Conservation (phyloP, 2,888 invertebrate species). For the Hydropsyche betteni region DNA sequence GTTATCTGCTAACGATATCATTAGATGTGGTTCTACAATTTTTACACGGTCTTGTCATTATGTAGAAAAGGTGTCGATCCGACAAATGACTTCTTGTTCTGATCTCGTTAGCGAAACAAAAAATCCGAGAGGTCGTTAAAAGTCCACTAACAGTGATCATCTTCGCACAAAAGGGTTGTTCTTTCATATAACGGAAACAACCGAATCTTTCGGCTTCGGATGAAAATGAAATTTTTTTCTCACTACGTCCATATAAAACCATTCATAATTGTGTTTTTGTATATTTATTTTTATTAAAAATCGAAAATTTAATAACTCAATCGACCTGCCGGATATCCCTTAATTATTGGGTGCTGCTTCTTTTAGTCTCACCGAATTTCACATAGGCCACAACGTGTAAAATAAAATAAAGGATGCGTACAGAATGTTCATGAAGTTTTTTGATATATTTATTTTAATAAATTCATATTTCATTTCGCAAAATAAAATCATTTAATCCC, state of each 20-base stretch:
- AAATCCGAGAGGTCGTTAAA: not conserved
- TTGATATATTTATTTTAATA: too few species aligned
- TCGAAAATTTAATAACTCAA: constrained; percentile 45
- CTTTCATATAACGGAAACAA: not conserved
- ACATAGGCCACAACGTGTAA: constrained; percentile 28
- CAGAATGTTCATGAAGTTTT: not conserved
- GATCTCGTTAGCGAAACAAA: constrained; percentile 45
- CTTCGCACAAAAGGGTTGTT: constrained; percentile 16
- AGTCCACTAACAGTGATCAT: not conserved
- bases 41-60: constrained; percentile 43
- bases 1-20: constrained; percentile 40
- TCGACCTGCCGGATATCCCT: constrained; percentile 48
- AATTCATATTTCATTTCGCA: too few species aligned
- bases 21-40: constrained; percentile 34
- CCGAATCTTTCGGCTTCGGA: too few species aligned
- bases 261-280: not conserved
- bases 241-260: not conserved
- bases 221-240: not conserved
- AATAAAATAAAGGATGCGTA: constrained; percentile 7
- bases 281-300: constrained; percentile 4
- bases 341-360: constrained; percentile 44
- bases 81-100: constrained; percentile 43
- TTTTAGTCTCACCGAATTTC: constrained; percentile 38
- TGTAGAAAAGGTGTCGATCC: constrained; percentile 48
- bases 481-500: too few species aligned